Percentiles rank a stretch among this genome's conserved stretches.
phyloP scores from a whole-genome alignment of 2,113 vertebrate genomes.

The Spermophilus dauricus region DNA sequence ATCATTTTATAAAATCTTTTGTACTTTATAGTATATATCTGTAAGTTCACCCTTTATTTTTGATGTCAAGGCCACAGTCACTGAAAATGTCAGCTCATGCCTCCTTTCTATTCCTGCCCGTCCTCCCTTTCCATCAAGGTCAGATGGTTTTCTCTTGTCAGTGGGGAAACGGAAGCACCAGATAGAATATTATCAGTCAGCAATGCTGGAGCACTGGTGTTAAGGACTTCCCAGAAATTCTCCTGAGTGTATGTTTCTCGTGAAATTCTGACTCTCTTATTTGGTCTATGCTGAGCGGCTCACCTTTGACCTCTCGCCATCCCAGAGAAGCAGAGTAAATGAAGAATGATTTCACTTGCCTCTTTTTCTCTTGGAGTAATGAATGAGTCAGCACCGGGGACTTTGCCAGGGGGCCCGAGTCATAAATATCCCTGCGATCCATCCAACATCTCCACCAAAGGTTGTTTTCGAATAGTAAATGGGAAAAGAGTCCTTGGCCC shows the following conservation, averaged over 20 bases:
- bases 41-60: not conserved
- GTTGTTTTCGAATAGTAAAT: conserved; percentile 45
- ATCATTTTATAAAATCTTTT: conserved; percentile 4
- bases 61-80: conserved; percentile 15
- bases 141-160: conserved; percentile 22
- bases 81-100: not conserved
- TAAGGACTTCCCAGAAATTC: conserved; percentile 12
- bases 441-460: not conserved
- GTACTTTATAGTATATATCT: not conserved
- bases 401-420: conserved; percentile 33
- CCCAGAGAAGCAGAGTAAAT: conserved; percentile 37
- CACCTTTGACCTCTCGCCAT: conserved; percentile 61
- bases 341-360: conserved; percentile 58
- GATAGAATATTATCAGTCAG: not conserved
- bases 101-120: not conserved
- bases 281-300: not conserved
- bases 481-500: conserved; percentile 51
- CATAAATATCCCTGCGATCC: conserved; percentile 46
- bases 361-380: not conserved
- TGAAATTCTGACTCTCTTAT: conserved; percentile 40
- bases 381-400: conserved; percentile 65
- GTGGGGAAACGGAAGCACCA: not conserved
- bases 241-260: not conserved
- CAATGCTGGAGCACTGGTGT: not conserved
- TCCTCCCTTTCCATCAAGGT: not conserved